These are phyloP conservation scores for Pocillopora damicornis DNA, from an alignment of 64 coral and sea anemone species.

Conservation along the genomic window DNA sequence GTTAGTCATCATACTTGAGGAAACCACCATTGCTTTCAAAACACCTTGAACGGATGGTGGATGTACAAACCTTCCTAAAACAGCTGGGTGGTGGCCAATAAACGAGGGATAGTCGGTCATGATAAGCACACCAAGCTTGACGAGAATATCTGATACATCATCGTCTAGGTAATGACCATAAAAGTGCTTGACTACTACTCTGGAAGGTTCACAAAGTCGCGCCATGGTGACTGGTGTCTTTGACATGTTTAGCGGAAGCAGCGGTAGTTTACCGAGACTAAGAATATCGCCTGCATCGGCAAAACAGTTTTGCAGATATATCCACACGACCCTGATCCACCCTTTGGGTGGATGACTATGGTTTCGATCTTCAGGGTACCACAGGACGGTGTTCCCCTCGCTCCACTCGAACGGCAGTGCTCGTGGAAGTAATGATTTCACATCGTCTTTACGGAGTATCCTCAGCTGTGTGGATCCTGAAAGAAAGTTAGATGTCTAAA, in stretches of 20 bases:
- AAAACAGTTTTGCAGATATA: constrained; percentile 52
- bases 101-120: constrained; percentile 47
- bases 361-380: constrained; percentile 7
- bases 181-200: constrained; percentile 25
- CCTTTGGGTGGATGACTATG: constrained; percentile 9
- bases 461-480: constrained; percentile 21
- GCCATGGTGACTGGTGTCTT: constrained; percentile 21
- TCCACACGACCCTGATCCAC: constrained; percentile 66
- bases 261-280: neutral
- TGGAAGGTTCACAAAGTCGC: constrained; percentile 31
- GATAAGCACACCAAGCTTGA: constrained; percentile 39
- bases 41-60: constrained; percentile 44
- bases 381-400: constrained; percentile 9
- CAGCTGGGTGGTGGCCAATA: constrained; percentile 21
- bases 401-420: constrained; percentile 34
- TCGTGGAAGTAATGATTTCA: neutral
- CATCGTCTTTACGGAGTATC: neutral
- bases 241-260: neutral
- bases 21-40: constrained; percentile 31
- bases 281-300: neutral
- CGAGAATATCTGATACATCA: neutral
- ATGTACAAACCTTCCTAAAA: constrained; percentile 28
- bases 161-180: neutral
- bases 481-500: neutral
- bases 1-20: neutral